Conservation (phyloP, 1,140 invertebrate species). For the Mya arenaria region DNA sequence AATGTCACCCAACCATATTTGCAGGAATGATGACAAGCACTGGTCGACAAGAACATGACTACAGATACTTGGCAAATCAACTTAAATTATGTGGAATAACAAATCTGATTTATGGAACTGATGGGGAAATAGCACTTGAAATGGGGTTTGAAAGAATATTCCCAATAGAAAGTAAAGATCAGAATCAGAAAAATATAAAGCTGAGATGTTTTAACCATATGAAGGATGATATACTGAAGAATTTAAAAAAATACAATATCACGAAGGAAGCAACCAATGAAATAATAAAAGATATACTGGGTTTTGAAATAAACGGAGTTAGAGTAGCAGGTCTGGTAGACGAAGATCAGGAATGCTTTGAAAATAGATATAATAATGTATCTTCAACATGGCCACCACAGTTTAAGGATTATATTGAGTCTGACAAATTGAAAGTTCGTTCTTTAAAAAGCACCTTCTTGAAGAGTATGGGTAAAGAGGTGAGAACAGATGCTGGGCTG, state of each 20-base stretch:
- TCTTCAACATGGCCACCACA: constrained; percentile 34
- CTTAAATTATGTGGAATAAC: constrained; percentile 46
- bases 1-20: constrained; percentile 40
- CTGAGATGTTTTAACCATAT: constrained; percentile 48
- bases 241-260: constrained; percentile 44
- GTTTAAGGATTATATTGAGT: constrained; percentile 47
- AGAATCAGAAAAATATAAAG: constrained; percentile 35
- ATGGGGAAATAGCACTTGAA: constrained; percentile 43
- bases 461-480: constrained; percentile 42
- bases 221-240: constrained; percentile 41
- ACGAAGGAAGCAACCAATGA: constrained; percentile 30
- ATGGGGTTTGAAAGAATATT: constrained; percentile 47
- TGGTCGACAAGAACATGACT: constrained; percentile 46
- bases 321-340: constrained; percentile 23
- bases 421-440: constrained; percentile 22
- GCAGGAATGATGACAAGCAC: constrained; percentile 43
- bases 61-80: constrained; percentile 43
- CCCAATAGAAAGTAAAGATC: constrained; percentile 44
- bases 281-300: constrained; percentile 26
- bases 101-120: constrained; percentile 39
- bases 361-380: constrained; percentile 24
- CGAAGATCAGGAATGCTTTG: constrained; percentile 23
- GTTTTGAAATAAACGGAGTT: constrained; percentile 25
- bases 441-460: constrained; percentile 32
- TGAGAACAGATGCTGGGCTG: constrained; percentile 26